Evolutionary conservation across 2,113 vertebrate species (phyloP), one percentile per base, ranked within the genome.

Genomic region (Zapus hudsonius): DNA sequence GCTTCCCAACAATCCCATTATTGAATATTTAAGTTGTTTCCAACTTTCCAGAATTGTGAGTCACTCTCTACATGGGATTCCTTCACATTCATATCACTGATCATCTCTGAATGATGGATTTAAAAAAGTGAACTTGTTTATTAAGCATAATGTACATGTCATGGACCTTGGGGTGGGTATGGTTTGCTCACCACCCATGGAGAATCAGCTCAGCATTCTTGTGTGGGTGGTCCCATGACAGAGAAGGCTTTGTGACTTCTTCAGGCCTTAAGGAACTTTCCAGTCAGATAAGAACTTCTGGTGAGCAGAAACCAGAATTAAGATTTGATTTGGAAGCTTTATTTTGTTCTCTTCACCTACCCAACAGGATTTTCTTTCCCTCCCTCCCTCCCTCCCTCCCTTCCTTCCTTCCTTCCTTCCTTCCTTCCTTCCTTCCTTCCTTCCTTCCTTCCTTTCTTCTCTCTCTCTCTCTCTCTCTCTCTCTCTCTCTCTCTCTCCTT

Each of bases 11-110:
- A 81, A 33, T 66, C 83, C 61, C 75, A 23, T 94, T 94, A 94
- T 66, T 52, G 74, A 93, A 85, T 44, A 66, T 88, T 90, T 84
- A 95, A 88, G 89, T 84, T 80, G 70, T 94, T 94, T 85, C 74
- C 38, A 75, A 42, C 89, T 89, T 95, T 86, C 83, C 7, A 5
- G 20, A 42, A 63, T 79, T 92, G 94, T 69, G 83, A 93, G 74
- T 84, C 44, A 85, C 66, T 90, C 79, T 87, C 75, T 87, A 79
- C 1, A 38, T 6, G 31, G 63, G 87, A 90, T 84, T 89, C 70
- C n/a, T 57, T 78, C 78, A 57, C 61, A 52, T 33, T 81, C 11
- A 55, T 64, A 66, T 82, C 36, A 63, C 59, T 89, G 66, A 83
- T 93, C 44, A 76, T 92, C 87, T 91, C 90, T 31, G 72, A 91